phyloP scores from a whole-genome alignment of 1,140 invertebrate genomes.

The Bombus balteatus region DNA sequence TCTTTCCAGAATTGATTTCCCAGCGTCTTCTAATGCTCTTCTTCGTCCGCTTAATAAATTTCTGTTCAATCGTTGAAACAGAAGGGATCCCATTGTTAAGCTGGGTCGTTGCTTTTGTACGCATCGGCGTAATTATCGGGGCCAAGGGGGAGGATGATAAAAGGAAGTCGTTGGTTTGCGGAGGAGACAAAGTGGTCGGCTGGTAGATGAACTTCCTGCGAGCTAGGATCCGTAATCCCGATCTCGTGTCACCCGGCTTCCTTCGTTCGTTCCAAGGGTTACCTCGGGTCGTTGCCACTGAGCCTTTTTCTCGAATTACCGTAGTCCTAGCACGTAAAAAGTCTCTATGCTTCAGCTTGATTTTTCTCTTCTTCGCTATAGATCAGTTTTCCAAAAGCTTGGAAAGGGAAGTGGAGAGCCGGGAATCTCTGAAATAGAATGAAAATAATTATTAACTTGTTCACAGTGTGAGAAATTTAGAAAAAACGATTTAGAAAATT shows the following conservation, averaged over 20 bases:
- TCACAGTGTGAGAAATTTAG: no score
- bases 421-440: no score
- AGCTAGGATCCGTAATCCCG: slow-evolving; percentile 7
- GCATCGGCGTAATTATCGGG: slow-evolving; percentile 9
- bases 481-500: no score
- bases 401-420: no score
- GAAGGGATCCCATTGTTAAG: neutral
- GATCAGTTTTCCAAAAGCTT: neutral
- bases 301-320: neutral
- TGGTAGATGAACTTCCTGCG: slow-evolving; percentile 27
- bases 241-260: slow-evolving; percentile 15
- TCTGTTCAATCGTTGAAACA: no score
- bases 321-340: neutral
- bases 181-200: neutral
- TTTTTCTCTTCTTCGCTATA: neutral
- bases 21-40: neutral
- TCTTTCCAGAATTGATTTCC: neutral
- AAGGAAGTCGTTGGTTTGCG: slow-evolving; percentile 3
- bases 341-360: neutral
- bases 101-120: neutral
- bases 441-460: no score
- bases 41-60: neutral
- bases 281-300: slow-evolving; percentile 23
- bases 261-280: neutral
- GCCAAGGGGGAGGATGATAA: neutral